phyloP scores from a whole-genome alignment of 2,888 invertebrate genomes.

The Zygothrica quintamaculata region DNA sequence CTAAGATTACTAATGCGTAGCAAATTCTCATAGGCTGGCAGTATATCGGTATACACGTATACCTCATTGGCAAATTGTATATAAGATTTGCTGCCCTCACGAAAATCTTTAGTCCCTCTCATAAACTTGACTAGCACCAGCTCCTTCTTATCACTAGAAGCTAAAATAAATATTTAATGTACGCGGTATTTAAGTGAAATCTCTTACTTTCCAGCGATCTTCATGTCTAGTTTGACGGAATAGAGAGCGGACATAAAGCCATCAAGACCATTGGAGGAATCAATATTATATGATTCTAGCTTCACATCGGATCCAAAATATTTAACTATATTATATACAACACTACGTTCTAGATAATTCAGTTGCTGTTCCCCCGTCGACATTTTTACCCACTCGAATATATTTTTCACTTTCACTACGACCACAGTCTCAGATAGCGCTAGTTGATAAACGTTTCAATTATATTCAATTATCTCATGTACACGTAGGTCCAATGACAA shows the following conservation, averaged over 20 bases:
- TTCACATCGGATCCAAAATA: constrained; percentile 64
- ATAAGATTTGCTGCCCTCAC: constrained; percentile 78
- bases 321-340: constrained; percentile 74
- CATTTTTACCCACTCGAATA: constrained; percentile 22
- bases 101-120: constrained; percentile 80
- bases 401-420: no score
- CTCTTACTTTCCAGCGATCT: constrained; percentile 49
- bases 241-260: constrained; percentile 83
- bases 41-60: constrained; percentile 76
- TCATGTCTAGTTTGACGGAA: constrained; percentile 65
- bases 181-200: background rate
- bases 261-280: constrained; percentile 78
- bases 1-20: constrained; percentile 58
- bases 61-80: constrained; percentile 83
- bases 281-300: constrained; percentile 56
- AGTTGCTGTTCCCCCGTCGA: constrained; percentile 57
- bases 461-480: constrained; percentile 26
- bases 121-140: constrained; percentile 82
- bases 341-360: constrained; percentile 70
- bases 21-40: constrained; percentile 79
- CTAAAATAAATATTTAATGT: background rate
- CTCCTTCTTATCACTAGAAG: constrained; percentile 49
- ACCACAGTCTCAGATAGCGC: no score
- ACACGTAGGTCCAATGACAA: constrained; percentile 14
- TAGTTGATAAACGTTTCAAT: no score